Evolutionary conservation across 37 sponge, comb jelly and placozoan species (phyloP), one percentile per base, ranked within the genome.

Genomic region (Corticium candelabrum): DNA sequence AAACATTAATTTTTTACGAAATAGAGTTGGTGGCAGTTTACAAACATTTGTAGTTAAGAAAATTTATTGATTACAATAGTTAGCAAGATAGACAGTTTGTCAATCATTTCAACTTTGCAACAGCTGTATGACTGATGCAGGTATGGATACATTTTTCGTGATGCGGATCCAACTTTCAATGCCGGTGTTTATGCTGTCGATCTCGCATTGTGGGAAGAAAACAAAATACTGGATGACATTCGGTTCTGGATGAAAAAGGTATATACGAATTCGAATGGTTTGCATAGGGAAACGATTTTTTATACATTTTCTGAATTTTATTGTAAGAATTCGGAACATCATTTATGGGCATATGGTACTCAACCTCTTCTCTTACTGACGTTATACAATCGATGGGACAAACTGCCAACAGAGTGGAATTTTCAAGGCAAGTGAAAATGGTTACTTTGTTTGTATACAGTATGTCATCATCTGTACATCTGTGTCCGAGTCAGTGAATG

Each of bases 121-220:
- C n/a, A n/a, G n/a, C n/a, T n/a, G n/a, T n/a, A n/a, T n/a, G n/a
- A n/a, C n/a, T n/a, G n/a, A n/a, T n/a, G n/a, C 21, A 89, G 90
- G 38, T 89, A 89, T 41, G 76, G 82, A 1, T 68, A 75, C 3
- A 3, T 1, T 5, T 90, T 87, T 36, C 30, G 37, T 5, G n/a
- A n/a, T 27, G 39, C 27, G 34, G 85, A 86, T 62, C 79, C 82
- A 3, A 84, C 90, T 3, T 90, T 87, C 70, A 90, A 87, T 87
- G 87, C 90, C 41, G 90, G 90, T 15, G 79, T 90, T 35, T 90
- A 77, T 76, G 90, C 84, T 30, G 74, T 90, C 36, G 86, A 90
- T 73, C 57, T 90, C 37, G 88, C 74, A 41, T 70, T 87, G 2
- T 90, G 90, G 90, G 37, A 75, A 1, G 36, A 82, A 76, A 69